A percentile compares a stretch with the other conserved stretches of the same genome.
Conservation (phyloP, 2,888 invertebrate species). For the Syrphus vitripennis region DNA sequence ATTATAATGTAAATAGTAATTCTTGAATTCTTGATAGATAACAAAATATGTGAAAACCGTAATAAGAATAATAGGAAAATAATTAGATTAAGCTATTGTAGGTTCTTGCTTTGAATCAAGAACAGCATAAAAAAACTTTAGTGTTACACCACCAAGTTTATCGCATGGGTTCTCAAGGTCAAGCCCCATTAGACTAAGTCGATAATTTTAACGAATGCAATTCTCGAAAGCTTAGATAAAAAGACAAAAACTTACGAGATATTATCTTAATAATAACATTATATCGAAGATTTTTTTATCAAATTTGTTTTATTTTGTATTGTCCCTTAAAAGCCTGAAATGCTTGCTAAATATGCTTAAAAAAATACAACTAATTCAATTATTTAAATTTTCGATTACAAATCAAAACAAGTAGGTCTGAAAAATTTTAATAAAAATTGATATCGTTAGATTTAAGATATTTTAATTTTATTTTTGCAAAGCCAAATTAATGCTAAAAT, state of each 20-base stretch:
- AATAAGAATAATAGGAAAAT: too few relatives aligned
- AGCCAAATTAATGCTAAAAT: neutral
- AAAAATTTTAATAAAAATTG: neutral
- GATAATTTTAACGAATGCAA: slow-evolving; percentile 6
- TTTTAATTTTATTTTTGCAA: neutral
- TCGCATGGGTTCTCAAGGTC: neutral
- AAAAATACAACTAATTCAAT: too few relatives aligned
- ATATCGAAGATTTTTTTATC: too few relatives aligned
- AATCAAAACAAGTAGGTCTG: neutral
- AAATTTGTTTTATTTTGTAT: neutral
- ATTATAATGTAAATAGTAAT: too few relatives aligned
- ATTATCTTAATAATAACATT: too few relatives aligned
- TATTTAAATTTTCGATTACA: neutral
- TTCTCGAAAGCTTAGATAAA: neutral
- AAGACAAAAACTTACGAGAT: too few relatives aligned
- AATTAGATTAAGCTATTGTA: too few relatives aligned
- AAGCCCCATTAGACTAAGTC: neutral
- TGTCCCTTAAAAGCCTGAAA: neutral
- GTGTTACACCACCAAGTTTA: neutral
- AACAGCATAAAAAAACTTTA: too few relatives aligned
- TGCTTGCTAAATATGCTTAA: too few relatives aligned
- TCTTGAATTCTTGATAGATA: too few relatives aligned
- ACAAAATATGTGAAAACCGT: too few relatives aligned
- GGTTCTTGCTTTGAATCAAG: too few relatives aligned
- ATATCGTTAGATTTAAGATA: neutral